These are phyloP conservation scores for zebrafish (Danio rerio) DNA, from an alignment of 2,113 vertebrate genomes.

Conservation along the genomic window DNA sequence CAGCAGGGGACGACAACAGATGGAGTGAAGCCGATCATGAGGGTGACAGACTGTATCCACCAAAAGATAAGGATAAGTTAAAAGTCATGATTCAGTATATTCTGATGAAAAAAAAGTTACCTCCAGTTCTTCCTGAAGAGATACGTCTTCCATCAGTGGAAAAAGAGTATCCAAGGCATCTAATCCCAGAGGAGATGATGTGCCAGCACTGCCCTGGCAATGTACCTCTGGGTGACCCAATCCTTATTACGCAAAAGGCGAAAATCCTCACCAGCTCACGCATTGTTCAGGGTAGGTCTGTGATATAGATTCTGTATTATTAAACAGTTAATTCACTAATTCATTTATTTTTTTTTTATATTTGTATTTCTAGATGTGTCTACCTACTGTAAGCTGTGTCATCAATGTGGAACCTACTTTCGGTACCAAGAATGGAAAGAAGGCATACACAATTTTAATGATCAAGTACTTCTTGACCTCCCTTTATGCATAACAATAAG, in stretches of 20 bases:
- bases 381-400: conserved; percentile 16
- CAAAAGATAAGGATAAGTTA: conserved; percentile 11
- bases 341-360: background rate
- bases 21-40: background rate
- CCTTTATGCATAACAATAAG: conserved; percentile 3
- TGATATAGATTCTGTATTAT: background rate
- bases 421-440: conserved; percentile 30
- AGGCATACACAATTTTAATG: conserved; percentile 33
- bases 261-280: conserved; percentile 11
- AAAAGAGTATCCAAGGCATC: conserved; percentile 18
- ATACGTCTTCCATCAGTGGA: background rate
- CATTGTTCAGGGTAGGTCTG: background rate
- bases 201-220: conserved; percentile 1
- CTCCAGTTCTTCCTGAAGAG: background rate
- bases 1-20: background rate
- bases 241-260: background rate
- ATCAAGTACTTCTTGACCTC: background rate
- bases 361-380: background rate
- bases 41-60: background rate
- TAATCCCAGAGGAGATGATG: conserved; percentile 3
- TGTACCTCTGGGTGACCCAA: background rate
- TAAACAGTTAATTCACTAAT: too few relatives aligned
- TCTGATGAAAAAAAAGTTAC: conserved; percentile 14
- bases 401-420: background rate
- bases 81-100: conserved; percentile 10